Base-by-base conservation (phyloP, 2,113 vertebrate genomes). In the Panthera leo region DNA sequence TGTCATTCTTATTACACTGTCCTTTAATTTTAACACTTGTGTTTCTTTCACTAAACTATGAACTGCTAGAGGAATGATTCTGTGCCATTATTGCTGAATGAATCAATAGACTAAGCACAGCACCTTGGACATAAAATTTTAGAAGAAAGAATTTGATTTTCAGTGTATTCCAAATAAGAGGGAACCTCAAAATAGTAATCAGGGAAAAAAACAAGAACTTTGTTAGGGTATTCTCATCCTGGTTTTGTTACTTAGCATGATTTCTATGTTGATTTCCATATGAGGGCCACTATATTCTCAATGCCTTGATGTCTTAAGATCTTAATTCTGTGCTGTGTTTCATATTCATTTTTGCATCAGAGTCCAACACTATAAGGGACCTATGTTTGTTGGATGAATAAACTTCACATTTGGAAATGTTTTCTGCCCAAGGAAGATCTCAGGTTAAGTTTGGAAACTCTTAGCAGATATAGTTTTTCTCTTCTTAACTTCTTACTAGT, bases 341-440 rank as follows among this genome's bases (percentile, higher is more conserved):
- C 45, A 73, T 48, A 78, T 23, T 87, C 5, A 18, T 83, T 68
- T 79, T 84, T 55, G 21, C 36, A 5, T 83, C 25, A 89, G 39
- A 63, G 42, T 63, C 48, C 53, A 70, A 65, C 12, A 85, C 11
- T 76, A 5, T 11, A 14, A 36, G 71, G 10, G 34, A 53, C 8
- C 42, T 70, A 45, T 45, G 29, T 75, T 68, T 96, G 29, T 31
- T 88, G n/a, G 53, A 73, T 51, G n/a, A 92, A 87, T 84, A 65
- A 95, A 68, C 7, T 80, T 71, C 1, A 68, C 58, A 86, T 48
- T 88, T 93, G 70, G n/a, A 97, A 95, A 90, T 39, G 5, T 78
- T 85, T 96, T 85, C 25, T 94, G 80, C 55, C 45, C 29, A 91
- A 94, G 61, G 27, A 9, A 39, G 12, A 58, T 42, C 67, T 95